These are phyloP conservation scores for Aromia moschata DNA, from an alignment of 2,888 invertebrate genomes.

Conservation along the genomic window DNA sequence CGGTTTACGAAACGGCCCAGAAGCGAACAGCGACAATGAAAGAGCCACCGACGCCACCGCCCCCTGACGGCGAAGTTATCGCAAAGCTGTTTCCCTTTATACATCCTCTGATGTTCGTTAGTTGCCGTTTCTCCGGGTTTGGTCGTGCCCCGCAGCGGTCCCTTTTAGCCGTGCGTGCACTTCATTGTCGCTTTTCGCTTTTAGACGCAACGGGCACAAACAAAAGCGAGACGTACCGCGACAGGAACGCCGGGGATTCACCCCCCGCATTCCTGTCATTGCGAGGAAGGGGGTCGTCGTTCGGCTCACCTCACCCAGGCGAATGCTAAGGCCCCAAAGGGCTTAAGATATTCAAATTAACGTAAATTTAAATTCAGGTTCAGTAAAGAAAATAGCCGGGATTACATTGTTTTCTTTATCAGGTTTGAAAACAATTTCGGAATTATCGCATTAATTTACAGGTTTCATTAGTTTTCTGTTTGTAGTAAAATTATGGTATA, in stretches of 20 bases:
- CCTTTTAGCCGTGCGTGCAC: constrained; percentile 13
- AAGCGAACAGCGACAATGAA: constrained; percentile 13
- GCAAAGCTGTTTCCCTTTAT: constrained; percentile 22
- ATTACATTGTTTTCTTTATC: too few relatives aligned
- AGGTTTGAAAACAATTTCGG: too few relatives aligned
- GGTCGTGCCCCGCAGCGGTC: constrained; percentile 11
- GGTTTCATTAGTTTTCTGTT: too few relatives aligned
- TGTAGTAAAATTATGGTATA: too few relatives aligned
- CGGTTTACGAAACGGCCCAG: not conserved
- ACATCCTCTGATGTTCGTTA: constrained; percentile 17
- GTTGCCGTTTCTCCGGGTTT: constrained; percentile 22
- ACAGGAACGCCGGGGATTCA: not conserved
- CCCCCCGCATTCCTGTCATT: too few relatives aligned
- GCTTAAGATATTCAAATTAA: too few relatives aligned
- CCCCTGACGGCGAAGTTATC: constrained; percentile 18
- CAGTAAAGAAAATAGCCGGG: too few relatives aligned
- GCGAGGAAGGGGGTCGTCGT: too few relatives aligned
- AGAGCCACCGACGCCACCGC: constrained; percentile 23
- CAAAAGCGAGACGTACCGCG: not conserved
- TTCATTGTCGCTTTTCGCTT: constrained; percentile 14
- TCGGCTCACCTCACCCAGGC: too few relatives aligned
- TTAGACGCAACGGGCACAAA: not conserved
- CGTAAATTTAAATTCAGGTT: too few relatives aligned
- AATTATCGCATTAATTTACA: too few relatives aligned
- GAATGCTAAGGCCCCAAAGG: too few relatives aligned